Base-by-base conservation (phyloP, 1,140 invertebrate species). In the Eufriesea mexicana region DNA sequence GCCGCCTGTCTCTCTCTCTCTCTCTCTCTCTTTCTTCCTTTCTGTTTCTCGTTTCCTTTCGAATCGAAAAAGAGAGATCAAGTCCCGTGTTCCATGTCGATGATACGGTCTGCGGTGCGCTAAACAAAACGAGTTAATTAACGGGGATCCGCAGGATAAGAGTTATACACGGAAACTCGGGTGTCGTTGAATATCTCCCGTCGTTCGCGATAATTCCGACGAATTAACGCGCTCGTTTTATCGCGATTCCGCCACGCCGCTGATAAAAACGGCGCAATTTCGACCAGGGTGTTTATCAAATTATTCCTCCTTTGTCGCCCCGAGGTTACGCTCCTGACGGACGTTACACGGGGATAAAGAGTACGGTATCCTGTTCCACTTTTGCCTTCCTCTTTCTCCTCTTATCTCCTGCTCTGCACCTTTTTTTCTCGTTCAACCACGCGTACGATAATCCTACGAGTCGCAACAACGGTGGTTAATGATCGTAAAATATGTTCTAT, bases 61-160 rank as follows among this genome's bases (percentile, higher is more conserved):
- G 0, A 61, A 25, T n/a, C 14, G 45, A 62, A 35, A 73, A 57
- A 12, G 10, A 57, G 28, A 35, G 51, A 59, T 47, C 35, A 18
- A 47, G 42, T 23, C 25, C n/a, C 51, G n/a, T 74, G 20, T 25
- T 51, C n/a, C 70, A 23, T 51, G 42, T 51, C 42, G 57, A 78
- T 71, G 54, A 59, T 57, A 55, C 64, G 54, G 68, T 28, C 28
- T 18, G 20, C 16, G 20, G 20, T 18, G 25, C n/a, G 16, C 79
- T 54, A 66, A 75, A 81, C 71, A 67, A 67, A 76, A 81, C 79
- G 72, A 66, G 62, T 51, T 81, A 81, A 81, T 81, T 81, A 81
- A 45, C 51, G 20, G 25, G n/a, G 23, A 25, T 28, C n/a, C 35
- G 18, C 42, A 8, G 14, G 49, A 62, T 35, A 42, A 18, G 45